phyloP scores from a whole-genome alignment of 1,140 invertebrate genomes.

The Trachelipus rathkii region DNA sequence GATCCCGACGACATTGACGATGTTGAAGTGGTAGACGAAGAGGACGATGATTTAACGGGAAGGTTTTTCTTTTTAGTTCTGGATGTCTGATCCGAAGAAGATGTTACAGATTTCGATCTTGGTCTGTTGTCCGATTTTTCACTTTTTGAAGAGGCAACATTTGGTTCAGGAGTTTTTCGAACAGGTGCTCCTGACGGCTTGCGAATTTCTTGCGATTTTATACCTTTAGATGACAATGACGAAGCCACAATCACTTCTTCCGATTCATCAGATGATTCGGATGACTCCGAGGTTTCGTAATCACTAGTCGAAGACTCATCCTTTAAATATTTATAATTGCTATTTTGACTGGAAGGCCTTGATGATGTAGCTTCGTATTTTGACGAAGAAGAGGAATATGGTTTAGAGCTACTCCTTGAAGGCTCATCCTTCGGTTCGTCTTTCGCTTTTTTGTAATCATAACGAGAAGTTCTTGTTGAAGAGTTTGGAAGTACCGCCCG shows the following conservation, averaged over 20 bases:
- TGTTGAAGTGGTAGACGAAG: not conserved
- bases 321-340: not conserved
- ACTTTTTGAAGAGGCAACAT: not conserved
- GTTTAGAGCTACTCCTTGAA: too few species aligned
- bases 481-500: not conserved
- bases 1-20: not conserved
- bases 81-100: too few species aligned
- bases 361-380: not conserved
- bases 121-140: not conserved
- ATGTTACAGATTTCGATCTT: too few species aligned
- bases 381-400: too few species aligned
- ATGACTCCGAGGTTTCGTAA: not conserved
- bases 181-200: not conserved
- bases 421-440: not conserved
- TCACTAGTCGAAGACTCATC: not conserved
- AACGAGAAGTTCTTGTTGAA: not conserved
- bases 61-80: too few species aligned
- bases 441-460: not conserved
- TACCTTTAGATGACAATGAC: not conserved
- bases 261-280: not conserved
- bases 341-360: not conserved
- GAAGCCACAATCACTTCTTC: not conserved
- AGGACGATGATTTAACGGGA: not conserved
- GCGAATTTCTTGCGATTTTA: not conserved
- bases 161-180: not conserved